Evolutionary conservation across 1,140 invertebrate genomes (phyloP), one percentile per base, ranked within the genome.

Genomic region (Drosophila takahashii): DNA sequence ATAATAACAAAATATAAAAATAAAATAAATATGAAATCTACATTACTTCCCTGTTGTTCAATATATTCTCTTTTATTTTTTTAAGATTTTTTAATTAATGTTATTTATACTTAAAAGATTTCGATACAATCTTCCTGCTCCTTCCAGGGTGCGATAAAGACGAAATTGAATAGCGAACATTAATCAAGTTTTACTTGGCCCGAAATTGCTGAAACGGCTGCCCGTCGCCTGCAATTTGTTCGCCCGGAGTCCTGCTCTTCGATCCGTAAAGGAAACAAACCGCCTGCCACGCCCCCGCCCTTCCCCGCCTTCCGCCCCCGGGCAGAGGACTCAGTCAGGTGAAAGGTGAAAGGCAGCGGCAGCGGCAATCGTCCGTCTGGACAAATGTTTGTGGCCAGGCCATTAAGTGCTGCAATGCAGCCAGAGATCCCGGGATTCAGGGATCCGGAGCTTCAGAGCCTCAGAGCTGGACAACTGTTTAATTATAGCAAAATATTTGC

Each of bases 401-500:
- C 61, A 81, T 81, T 81, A 81, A 81, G 65, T 69, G 78, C 57
- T 72, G 64, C 77, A 61, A 41, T 65, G 56, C 42, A 22, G 39
- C 60, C 18, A 9, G 10, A 29, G 7, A 34, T 32, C 13, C 18
- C 0, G 18, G 51, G 13, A 26, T 18, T 11, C 39, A 0, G 47
- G 11, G 13, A 16, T 65, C 27, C 34, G 16, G 22, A 22, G 22
- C 22, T 2, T 22, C 22, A 3, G 22, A 22, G 22, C 22, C 3
- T 22, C 22, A 2, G 13, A 34, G 41, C 52, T 34, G 64, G 65
- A 53, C 61, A 51, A 44, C 69, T 42, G 45, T 51, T 58, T 62
- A 70, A 80, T 80, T 80, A 80, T 71, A 65, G 48, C 64, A 76
- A 80, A 80, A 80, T 77, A 80, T 80, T 81, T 80, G 54, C 71